A percentile compares a stretch with the other conserved stretches of the same genome.
Conservation (phyloP, 1,140 invertebrate genomes). For the Augochlora pura region DNA sequence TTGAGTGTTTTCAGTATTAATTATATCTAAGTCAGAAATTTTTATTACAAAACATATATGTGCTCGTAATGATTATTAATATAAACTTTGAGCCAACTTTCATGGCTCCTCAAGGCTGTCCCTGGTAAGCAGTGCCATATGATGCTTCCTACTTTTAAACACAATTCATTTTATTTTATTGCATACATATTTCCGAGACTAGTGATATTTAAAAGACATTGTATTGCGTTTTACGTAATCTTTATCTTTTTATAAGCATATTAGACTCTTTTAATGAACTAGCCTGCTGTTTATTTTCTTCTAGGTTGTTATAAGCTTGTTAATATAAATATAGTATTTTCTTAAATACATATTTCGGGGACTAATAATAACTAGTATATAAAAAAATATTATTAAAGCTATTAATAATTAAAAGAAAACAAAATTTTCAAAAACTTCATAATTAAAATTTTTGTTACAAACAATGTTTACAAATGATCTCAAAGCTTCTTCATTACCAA, state of each 20-base stretch:
- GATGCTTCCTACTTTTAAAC: slow-evolving; percentile 60
- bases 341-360: too few relatives aligned
- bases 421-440: too few relatives aligned
- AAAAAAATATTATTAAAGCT: too few relatives aligned
- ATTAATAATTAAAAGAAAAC: too few relatives aligned
- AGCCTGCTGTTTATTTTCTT: slow-evolving; percentile 55
- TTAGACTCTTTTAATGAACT: slow-evolving; percentile 44
- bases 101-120: slow-evolving; percentile 65
- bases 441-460: too few relatives aligned
- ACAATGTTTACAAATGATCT: too few relatives aligned
- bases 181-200: slow-evolving; percentile 44
- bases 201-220: slow-evolving; percentile 45
- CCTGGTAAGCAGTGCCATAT: slow-evolving; percentile 64
- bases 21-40: slow-evolving; percentile 55
- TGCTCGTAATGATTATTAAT: slow-evolving; percentile 64
- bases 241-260: slow-evolving; percentile 43
- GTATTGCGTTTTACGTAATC: slow-evolving; percentile 29
- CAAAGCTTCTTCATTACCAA: too few relatives aligned
- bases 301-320: slow-evolving; percentile 54
- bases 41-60: slow-evolving; percentile 53
- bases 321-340: slow-evolving; percentile 38
- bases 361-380: too few relatives aligned
- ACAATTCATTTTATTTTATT: slow-evolving; percentile 52
- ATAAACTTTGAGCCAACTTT: slow-evolving; percentile 67
- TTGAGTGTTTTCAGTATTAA: slow-evolving; percentile 43